Evolutionary conservation across 2,113 vertebrate species (phyloP), one percentile per base, ranked within the genome.

Genomic region (Spea bombifrons): DNA sequence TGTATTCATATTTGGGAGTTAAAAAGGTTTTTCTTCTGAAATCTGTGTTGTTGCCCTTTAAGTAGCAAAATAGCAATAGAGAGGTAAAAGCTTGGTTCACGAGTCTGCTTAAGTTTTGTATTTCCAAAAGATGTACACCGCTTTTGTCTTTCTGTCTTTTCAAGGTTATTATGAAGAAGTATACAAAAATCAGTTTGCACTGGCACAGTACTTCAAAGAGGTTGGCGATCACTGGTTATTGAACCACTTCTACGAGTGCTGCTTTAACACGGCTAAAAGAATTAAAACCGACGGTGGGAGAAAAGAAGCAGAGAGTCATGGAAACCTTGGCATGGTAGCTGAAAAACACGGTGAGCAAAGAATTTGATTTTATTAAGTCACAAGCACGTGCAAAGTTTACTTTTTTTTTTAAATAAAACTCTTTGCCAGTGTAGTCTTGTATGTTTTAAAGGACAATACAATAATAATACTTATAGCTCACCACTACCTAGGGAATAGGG

Each of bases 221-320:
- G 12, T 85, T n/a, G 93, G 90, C 70, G 94, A 94, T 75, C 89
- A 86, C 79, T 94, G 93, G 92, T 84, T 96, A 63, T 88, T 92
- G 66, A 81, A 90, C 81, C 90, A 94, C 81, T 96, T 96, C 57
- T 92, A 92, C 46, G 63, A 92, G 76, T 84, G 85, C 9, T 90
- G 92, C 65, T 94, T 93, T 70, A 73, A 82, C 17, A 89, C 92
- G 13, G 91, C 92, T 63, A 84, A 85, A 4, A 82, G 83, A 68
- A 80, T 95, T 73, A 89, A 88, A 82, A 71, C 81, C 17, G 93
- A 94, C 30, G 90, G 89, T 17, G 89, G 92, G 3, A 92, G 81
- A 78, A 93, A 89, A 82, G 89, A 91, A 79, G 93, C 94, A 0
- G 90, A 95, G 82, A 91, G 92, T 0, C 84, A 84, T 12, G 82